Conservation (phyloP, 2,888 invertebrate species). For the Mesorhabditis sp. region DNA sequence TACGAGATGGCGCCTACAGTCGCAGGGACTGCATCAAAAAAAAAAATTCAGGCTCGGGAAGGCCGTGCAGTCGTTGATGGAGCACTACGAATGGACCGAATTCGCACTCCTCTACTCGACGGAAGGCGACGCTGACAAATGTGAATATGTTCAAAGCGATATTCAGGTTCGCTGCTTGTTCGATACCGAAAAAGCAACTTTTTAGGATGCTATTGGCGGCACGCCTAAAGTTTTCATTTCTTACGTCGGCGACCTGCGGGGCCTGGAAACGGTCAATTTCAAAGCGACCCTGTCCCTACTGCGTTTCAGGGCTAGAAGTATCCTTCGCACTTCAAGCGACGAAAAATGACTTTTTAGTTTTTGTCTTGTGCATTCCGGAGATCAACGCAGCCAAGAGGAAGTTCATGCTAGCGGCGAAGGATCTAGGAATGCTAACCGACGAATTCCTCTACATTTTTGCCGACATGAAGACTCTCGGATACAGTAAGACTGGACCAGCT, state of each 20-base stretch:
- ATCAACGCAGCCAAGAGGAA: conserved; percentile 18
- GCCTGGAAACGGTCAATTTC: background rate
- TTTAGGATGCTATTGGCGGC: background rate
- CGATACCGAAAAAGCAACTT: background rate
- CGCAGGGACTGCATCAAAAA: too few species aligned
- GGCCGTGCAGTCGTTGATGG: conserved; percentile 33
- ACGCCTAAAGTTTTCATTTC: background rate
- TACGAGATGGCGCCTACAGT: too few species aligned
- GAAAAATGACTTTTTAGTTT: conserved; percentile 21
- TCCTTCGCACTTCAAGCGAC: background rate
- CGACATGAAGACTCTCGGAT: conserved; percentile 24
- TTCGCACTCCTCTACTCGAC: conserved; percentile 40
- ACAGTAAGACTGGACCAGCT: conserved; percentile 9
- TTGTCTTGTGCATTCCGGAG: conserved; percentile 27
- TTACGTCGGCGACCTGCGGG: background rate
- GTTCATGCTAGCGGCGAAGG: conserved; percentile 26
- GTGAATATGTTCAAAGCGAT: conserved; percentile 31
- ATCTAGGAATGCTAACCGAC: conserved; percentile 23
- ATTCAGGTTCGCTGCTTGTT: conserved; percentile 15
- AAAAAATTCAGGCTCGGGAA: conserved; percentile 26
- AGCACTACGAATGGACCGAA: conserved; percentile 34
- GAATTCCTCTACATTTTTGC: conserved; percentile 34
- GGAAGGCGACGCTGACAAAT: conserved; percentile 32
- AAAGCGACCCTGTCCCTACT: background rate
- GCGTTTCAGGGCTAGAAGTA: background rate